Percentiles rank a stretch among this genome's conserved stretches.
phyloP scores from a whole-genome alignment of 1,140 invertebrate genomes.

The Drosophila kohkoa region DNA sequence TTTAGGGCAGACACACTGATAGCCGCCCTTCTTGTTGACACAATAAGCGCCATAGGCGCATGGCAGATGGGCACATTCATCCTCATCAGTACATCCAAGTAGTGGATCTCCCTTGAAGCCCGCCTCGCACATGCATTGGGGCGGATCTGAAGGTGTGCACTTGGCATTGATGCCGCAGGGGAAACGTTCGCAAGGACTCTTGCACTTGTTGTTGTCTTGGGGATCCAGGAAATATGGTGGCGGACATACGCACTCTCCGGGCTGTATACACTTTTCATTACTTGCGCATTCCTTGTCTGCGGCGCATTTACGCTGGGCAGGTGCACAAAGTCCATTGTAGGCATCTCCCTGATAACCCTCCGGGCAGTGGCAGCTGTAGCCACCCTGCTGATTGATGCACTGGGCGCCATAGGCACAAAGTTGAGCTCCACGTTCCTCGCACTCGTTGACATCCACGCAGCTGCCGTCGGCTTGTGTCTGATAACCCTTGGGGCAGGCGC shows the following conservation, averaged over 20 bases:
- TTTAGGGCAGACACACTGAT: constrained; percentile 93
- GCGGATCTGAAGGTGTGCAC: constrained; percentile 95
- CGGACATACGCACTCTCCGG: constrained; percentile 94
- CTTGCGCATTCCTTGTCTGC: constrained; percentile 92
- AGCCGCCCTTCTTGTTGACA: constrained; percentile 93
- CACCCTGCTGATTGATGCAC: constrained; percentile 92
- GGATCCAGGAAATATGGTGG: constrained; percentile 94
- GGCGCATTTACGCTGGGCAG: constrained; percentile 92
- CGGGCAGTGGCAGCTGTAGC: constrained; percentile 93
- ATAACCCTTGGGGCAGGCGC: constrained; percentile 94
- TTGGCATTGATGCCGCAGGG: constrained; percentile 96
- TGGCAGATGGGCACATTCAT: constrained; percentile 91
- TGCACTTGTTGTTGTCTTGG: constrained; percentile 92
- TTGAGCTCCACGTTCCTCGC: constrained; percentile 88
- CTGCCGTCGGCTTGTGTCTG: constrained; percentile 90
- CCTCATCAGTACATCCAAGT: constrained; percentile 92
- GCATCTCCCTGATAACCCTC: constrained; percentile 89
- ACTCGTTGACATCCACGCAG: constrained; percentile 94
- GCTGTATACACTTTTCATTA: constrained; percentile 96
- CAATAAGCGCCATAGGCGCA: constrained; percentile 95
- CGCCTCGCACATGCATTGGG: constrained; percentile 93
- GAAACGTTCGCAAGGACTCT: constrained; percentile 94
- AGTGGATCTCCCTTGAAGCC: constrained; percentile 94
- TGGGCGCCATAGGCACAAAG: constrained; percentile 94
- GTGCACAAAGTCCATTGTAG: constrained; percentile 90